A percentile compares a stretch with the other conserved stretches of the same genome.
These are phyloP conservation scores for Pygoscelis adeliae DNA, from an alignment of 2,113 vertebrate genomes.

Conservation along the genomic window DNA sequence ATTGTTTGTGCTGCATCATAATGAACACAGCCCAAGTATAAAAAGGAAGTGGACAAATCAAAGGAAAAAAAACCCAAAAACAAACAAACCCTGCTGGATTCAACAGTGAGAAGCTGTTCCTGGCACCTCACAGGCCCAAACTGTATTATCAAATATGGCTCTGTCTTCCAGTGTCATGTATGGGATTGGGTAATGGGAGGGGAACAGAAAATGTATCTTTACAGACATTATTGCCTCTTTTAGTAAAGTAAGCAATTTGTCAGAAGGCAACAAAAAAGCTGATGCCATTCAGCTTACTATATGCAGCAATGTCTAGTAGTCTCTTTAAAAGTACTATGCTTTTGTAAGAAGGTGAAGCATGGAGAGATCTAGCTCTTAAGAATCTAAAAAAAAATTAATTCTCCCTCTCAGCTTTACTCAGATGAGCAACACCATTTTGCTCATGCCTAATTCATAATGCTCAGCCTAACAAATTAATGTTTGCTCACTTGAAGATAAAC, in stretches of 20 bases:
- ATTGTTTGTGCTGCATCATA: background rate
- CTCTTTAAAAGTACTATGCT: background rate
- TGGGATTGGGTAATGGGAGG: background rate
- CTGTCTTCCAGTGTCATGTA: background rate
- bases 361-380: background rate
- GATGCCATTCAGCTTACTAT: background rate
- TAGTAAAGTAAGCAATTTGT: background rate
- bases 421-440: background rate
- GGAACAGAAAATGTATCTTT: background rate
- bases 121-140: background rate
- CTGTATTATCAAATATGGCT: background rate
- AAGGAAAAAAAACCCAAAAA: background rate
- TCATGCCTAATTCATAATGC: background rate
- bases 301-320: accelerated
- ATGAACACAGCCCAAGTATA: background rate
- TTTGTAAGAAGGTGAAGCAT: background rate
- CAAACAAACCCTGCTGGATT: background rate
- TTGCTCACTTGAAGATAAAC: background rate
- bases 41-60: background rate
- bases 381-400: background rate
- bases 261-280: background rate
- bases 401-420: background rate
- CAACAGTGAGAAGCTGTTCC: background rate
- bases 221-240: background rate
- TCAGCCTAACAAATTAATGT: background rate